Conservation (phyloP, 1,140 invertebrate species). For the Papilio polytes region DNA sequence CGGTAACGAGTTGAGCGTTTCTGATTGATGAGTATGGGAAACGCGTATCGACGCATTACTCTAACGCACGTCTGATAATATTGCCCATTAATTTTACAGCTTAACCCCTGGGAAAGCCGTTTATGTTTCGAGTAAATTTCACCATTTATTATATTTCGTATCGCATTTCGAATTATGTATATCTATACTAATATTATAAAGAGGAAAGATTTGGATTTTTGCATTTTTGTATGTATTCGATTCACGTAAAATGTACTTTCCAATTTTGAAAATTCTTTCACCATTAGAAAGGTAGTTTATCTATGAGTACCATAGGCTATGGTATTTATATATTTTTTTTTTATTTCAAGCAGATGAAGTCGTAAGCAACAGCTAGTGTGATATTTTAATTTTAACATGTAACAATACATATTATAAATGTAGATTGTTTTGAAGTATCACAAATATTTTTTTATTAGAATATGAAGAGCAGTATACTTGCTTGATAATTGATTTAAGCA, state of each 20-base stretch:
- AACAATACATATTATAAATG: not conserved
- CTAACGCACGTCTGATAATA: slow-evolving; percentile 60
- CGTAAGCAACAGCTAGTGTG: too few species aligned
- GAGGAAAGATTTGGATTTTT: too few species aligned
- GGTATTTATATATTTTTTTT: too few species aligned
- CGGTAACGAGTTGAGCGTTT: slow-evolving; percentile 73
- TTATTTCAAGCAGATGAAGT: too few species aligned
- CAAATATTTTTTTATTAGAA: not conserved
- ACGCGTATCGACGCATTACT: slow-evolving; percentile 38
- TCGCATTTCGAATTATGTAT: not conserved
- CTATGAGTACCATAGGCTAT: too few species aligned
- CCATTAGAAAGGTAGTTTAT: too few species aligned
- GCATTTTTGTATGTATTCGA: too few species aligned
- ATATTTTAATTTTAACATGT: too few species aligned
- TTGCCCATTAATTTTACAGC: slow-evolving; percentile 69
- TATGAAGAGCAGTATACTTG: not conserved
- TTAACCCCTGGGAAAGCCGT: slow-evolving; percentile 45
- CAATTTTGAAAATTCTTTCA: too few species aligned
- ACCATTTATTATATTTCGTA: slow-evolving; percentile 52
- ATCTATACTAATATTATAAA: too few species aligned
- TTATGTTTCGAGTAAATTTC: slow-evolving; percentile 45
- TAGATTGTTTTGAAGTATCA: not conserved
- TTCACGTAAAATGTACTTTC: too few species aligned
- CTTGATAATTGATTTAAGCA: slow-evolving; percentile 8
- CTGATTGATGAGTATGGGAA: slow-evolving; percentile 72